phyloP scores from a whole-genome alignment of 2,888 invertebrate genomes.

The Chymomyza procnemis region DNA sequence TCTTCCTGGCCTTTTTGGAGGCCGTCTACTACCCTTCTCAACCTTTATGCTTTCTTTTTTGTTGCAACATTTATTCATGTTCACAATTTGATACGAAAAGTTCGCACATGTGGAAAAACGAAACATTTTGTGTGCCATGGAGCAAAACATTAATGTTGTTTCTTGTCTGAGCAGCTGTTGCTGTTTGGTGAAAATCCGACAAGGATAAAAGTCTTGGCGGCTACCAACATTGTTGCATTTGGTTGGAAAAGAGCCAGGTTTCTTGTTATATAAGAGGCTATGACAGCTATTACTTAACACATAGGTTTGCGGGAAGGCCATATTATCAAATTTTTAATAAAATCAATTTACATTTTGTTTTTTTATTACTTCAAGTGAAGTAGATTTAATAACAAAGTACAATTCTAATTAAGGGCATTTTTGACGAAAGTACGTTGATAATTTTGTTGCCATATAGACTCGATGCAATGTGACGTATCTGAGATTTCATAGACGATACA shows the following conservation, averaged over 20 bases:
- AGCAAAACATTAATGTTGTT: conserved; percentile 4
- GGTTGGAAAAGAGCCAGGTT: conserved; percentile 55
- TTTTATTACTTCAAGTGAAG: no score
- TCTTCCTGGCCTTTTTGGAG: neutral
- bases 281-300: conserved; percentile 61
- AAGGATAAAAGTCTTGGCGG: conserved; percentile 57
- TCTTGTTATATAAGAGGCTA: conserved; percentile 13
- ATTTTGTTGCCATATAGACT: no score
- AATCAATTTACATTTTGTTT: no score
- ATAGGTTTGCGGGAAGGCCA: no score
- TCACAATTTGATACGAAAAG: conserved; percentile 66
- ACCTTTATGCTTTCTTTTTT: no score
- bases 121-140: conserved; percentile 52
- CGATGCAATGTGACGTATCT: no score
- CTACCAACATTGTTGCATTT: conserved; percentile 58
- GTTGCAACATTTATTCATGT: conserved; percentile 58
- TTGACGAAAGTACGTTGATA: no score
- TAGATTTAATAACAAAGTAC: no score
- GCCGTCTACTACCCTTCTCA: no score
- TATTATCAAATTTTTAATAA: no score
- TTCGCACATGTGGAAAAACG: conserved; percentile 62
- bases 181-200: neutral
- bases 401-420: no score
- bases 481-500: no score
- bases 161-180: neutral